Conservation (phyloP, 2,888 invertebrate genomes). For the Eilema griseolum region DNA sequence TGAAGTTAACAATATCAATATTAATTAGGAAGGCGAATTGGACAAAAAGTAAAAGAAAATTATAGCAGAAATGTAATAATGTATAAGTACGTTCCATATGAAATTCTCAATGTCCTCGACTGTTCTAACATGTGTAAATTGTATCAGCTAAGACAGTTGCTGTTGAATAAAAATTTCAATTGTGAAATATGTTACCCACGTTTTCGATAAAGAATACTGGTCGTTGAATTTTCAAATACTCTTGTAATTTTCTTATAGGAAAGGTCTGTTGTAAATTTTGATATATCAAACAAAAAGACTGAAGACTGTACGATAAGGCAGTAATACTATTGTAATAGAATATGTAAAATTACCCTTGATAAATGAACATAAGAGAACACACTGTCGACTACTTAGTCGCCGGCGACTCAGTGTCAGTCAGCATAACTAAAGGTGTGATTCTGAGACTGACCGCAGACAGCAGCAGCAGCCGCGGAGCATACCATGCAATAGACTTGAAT, state of each 20-base stretch:
- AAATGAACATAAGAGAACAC: no score
- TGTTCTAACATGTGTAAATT: slow-evolving; percentile 21
- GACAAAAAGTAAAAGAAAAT: background rate
- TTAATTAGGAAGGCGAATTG: background rate
- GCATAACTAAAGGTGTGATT: no score
- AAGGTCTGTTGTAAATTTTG: background rate
- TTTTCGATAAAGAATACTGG: slow-evolving; percentile 1
- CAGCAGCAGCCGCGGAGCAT: no score
- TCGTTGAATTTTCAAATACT: background rate
- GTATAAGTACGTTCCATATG: slow-evolving; percentile 17
- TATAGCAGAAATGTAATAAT: background rate
- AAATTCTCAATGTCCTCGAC: slow-evolving; percentile 12
- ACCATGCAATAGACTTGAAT: no score
- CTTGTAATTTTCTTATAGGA: background rate
- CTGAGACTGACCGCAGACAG: no score
- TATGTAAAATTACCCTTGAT: background rate
- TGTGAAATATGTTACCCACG: slow-evolving; percentile 26
- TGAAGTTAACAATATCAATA: no score
- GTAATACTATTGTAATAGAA: background rate
- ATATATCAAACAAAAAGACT: background rate
- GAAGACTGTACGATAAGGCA: no score
- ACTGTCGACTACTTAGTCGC: no score
- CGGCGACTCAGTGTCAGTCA: no score
- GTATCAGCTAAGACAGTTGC: slow-evolving; percentile 11
- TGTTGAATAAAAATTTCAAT: slow-evolving; percentile 13